These are phyloP conservation scores for Sabellastarte sp. DNA, from an alignment of 2,888 invertebrate genomes.

Conservation along the genomic window DNA sequence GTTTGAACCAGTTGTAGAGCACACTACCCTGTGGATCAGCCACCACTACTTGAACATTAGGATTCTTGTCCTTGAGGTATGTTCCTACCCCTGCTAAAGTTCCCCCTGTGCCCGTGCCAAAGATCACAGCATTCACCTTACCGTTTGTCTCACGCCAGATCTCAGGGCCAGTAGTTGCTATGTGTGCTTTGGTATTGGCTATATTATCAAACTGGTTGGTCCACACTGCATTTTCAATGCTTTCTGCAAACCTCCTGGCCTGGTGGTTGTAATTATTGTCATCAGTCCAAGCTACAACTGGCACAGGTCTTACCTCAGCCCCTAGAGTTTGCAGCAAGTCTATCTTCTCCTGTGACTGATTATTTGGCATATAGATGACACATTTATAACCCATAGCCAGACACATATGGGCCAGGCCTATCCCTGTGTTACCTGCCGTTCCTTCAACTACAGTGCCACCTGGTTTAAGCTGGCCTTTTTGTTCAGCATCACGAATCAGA, in stretches of 20 bases:
- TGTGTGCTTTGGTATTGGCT: conserved; percentile 54
- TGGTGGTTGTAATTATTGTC: conserved; percentile 58
- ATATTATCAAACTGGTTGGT: conserved; percentile 60
- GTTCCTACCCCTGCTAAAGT: conserved; percentile 54
- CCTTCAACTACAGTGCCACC: conserved; percentile 59
- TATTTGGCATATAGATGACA: conserved; percentile 59
- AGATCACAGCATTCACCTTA: conserved; percentile 55
- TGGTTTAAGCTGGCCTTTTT: conserved; percentile 43
- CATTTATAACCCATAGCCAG: conserved; percentile 56
- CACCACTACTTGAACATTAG: conserved; percentile 43
- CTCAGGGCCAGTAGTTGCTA: conserved; percentile 58
- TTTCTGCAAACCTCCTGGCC: conserved; percentile 46
- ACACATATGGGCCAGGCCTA: conserved; percentile 59
- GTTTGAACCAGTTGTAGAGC: conserved; percentile 54
- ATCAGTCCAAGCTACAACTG: conserved; percentile 55
- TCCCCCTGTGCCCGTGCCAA: conserved; percentile 59
- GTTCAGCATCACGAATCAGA: conserved; percentile 53
- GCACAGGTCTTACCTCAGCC: conserved; percentile 52
- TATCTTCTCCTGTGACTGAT: conserved; percentile 57
- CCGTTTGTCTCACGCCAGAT: conserved; percentile 57
- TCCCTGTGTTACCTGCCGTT: conserved; percentile 59
- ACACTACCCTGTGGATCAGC: conserved; percentile 58
- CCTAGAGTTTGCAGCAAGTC: conserved; percentile 52
- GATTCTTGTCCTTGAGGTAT: conserved; percentile 56
- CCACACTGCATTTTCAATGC: conserved; percentile 56